phyloP scores from a whole-genome alignment of 2,113 vertebrate species.

The Poeciliopsis retropinna region DNA sequence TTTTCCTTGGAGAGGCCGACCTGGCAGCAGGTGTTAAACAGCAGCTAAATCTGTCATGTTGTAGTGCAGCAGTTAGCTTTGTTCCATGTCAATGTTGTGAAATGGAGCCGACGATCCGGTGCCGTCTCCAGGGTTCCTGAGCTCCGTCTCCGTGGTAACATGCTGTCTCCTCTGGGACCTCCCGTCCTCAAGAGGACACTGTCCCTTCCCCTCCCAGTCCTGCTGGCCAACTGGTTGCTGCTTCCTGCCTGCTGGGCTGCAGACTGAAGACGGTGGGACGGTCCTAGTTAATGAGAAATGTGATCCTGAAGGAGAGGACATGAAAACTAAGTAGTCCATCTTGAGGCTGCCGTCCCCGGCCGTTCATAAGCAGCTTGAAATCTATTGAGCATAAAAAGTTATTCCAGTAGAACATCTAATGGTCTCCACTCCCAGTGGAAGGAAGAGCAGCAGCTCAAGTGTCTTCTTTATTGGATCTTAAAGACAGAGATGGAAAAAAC shows the following conservation, averaged over 20 bases:
- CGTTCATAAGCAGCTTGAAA: slow-evolving; percentile 77
- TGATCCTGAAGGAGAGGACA: slow-evolving; percentile 63
- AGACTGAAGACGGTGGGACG: slow-evolving; percentile 54
- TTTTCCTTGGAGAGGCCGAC: slow-evolving; percentile 43
- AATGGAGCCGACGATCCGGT: slow-evolving; percentile 12
- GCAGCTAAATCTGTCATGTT: slow-evolving; percentile 64
- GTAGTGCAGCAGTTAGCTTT: slow-evolving; percentile 23
- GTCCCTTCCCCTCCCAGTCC: slow-evolving; percentile 10
- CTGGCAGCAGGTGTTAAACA: slow-evolving; percentile 52
- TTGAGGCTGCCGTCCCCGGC: slow-evolving; percentile 55
- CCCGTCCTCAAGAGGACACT: slow-evolving; percentile 29
- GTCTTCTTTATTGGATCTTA: slow-evolving; percentile 77
- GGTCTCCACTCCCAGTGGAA: slow-evolving; percentile 74
- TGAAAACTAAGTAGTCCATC: slow-evolving; percentile 73
- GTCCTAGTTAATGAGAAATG: slow-evolving; percentile 68
- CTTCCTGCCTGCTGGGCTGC: slow-evolving; percentile 25
- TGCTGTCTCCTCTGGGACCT: slow-evolving; percentile 55
- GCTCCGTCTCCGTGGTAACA: slow-evolving; percentile 23
- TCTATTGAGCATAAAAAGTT: slow-evolving; percentile 84
- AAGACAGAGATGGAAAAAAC: slow-evolving; percentile 71
- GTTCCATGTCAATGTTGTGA: slow-evolving; percentile 54
- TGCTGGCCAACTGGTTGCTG: slow-evolving; percentile 15
- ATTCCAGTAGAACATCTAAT: slow-evolving; percentile 82
- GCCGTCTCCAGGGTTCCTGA: slow-evolving; percentile 42
- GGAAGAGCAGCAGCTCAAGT: slow-evolving; percentile 68